Evolutionary conservation across 2,797 vertebrate species (phyloP).

Genomic region (Fundulus diaphanus): DNA sequence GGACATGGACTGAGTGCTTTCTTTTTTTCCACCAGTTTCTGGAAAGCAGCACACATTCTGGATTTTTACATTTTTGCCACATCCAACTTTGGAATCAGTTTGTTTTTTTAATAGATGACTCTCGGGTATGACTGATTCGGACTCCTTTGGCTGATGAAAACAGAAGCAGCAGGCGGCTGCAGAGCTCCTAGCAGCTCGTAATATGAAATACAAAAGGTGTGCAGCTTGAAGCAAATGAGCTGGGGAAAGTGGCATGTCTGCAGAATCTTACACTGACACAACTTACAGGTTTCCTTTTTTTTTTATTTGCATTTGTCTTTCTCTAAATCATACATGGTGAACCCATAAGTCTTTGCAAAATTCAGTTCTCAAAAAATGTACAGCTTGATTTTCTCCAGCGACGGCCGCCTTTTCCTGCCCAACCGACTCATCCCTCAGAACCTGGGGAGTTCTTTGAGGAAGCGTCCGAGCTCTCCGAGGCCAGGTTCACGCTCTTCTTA

Average conservation of each 20-base stretch:
- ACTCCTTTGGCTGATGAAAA: background rate
- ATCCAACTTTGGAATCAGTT: background rate
- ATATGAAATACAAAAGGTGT: background rate
- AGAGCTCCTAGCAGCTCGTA: background rate
- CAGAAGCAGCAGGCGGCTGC: background rate
- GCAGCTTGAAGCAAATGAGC: background rate
- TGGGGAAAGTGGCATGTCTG: background rate
- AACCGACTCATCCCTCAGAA: slow-evolving; percentile 15
- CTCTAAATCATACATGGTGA: slow-evolving; percentile 64
- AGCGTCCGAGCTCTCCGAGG: slow-evolving; percentile 48
- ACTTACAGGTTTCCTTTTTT: slow-evolving; percentile 43
- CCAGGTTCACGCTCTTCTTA: slow-evolving; percentile 55
- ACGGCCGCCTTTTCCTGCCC: slow-evolving; percentile 28
- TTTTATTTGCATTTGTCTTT: slow-evolving; percentile 75
- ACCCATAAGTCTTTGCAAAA: slow-evolving; percentile 66
- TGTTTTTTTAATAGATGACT: background rate
- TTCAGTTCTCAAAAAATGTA: slow-evolving; percentile 68
- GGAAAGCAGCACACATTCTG: background rate
- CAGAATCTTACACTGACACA: slow-evolving; percentile 31
- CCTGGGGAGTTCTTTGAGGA: slow-evolving; percentile 51
- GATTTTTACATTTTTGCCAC: background rate
- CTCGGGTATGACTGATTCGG: background rate
- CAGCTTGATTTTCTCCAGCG: slow-evolving; percentile 57
- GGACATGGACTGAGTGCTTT: background rate
- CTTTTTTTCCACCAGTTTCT: background rate